Conservation (phyloP, 2,113 vertebrate species). For the Deroptyus accipitrinus region DNA sequence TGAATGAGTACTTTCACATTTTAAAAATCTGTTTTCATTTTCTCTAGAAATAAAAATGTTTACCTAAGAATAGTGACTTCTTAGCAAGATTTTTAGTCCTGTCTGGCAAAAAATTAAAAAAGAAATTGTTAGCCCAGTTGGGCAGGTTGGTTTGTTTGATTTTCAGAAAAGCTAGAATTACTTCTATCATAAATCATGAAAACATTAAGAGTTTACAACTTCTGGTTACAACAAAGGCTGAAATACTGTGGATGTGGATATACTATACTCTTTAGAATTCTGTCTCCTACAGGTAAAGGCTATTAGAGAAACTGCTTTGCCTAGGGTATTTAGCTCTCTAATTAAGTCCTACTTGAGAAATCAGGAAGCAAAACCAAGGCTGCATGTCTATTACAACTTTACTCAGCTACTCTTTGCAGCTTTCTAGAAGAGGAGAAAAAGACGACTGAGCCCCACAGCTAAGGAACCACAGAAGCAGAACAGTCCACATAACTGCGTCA, state of each 20-base stretch:
- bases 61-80: not conserved
- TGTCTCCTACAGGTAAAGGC: conserved; percentile 7
- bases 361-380: conserved; percentile 14
- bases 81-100: not conserved
- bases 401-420: not conserved
- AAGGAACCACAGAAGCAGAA: conserved; percentile 16
- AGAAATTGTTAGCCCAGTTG: not conserved
- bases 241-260: not conserved
- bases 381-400: conserved; percentile 1
- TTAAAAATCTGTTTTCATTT: not conserved
- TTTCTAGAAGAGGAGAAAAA: not conserved
- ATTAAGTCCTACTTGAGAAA: conserved; percentile 34
- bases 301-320: not conserved
- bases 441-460: not conserved
- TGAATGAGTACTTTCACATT: not conserved
- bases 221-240: not conserved
- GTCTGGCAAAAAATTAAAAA: not conserved
- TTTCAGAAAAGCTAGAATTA: not conserved
- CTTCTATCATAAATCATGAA: not conserved
- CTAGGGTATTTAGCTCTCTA: not conserved
- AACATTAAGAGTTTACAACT: not conserved
- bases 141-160: not conserved
- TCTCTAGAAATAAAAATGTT: not conserved
- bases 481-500: not conserved
- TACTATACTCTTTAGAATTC: not conserved